Evolutionary conservation across 2,888 invertebrate genomes (phyloP), one percentile per base, ranked within the genome.

Genomic region (Metalampra italica): DNA sequence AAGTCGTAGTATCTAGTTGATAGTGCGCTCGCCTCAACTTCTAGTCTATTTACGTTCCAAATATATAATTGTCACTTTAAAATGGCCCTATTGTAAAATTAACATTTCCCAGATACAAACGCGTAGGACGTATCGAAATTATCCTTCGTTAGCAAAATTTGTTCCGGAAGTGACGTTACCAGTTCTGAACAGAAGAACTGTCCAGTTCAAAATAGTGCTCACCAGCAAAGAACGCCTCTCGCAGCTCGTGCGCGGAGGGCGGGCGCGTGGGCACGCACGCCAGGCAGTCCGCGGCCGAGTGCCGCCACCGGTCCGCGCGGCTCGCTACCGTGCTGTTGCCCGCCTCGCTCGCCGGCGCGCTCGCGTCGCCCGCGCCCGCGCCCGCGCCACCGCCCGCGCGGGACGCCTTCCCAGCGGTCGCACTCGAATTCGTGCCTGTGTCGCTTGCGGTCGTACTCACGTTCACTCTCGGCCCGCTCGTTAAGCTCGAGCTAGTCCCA

Each of bases 141-240:
- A n/a, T n/a, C n/a, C n/a, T n/a, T n/a, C n/a, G n/a, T n/a, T n/a
- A n/a, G n/a, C n/a, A n/a, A n/a, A n/a, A n/a, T n/a, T n/a, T n/a
- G n/a, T n/a, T n/a, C n/a, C n/a, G n/a, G n/a, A n/a, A n/a, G n/a
- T n/a, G n/a, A n/a, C n/a, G n/a, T n/a, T n/a, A n/a, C n/a, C n/a
- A n/a, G n/a, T n/a, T n/a, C n/a, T n/a, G n/a, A n/a, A n/a, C n/a
- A n/a, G n/a, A n/a, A n/a, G n/a, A n/a, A n/a, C n/a, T n/a, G n/a
- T n/a, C n/a, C n/a, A n/a, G n/a, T n/a, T n/a, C n/a, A 22, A 22
- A 22, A 5, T 22, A 29, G 22, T 30, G 52, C 48, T 55, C 50
- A 87, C 89, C 87, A 51, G 87, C 80, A 60, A 90, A 90, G 62
- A 90, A 90, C 0, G 88, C 89, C 56, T 90, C 88, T 1, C 90